Evolutionary conservation across 2,797 vertebrate genomes (phyloP).

Genomic region (Catamblyrhynchus diadema): DNA sequence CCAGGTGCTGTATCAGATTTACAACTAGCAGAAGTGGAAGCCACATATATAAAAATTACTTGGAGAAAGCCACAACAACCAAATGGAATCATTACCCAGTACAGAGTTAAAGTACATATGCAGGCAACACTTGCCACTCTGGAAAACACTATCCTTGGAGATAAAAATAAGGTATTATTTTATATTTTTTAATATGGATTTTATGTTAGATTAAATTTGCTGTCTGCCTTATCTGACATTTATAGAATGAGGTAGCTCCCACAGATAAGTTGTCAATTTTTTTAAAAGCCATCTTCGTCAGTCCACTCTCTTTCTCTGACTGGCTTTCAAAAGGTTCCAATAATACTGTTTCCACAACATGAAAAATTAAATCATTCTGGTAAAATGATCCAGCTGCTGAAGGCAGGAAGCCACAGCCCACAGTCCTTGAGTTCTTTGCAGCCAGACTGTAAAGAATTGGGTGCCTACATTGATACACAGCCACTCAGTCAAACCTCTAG

Average conservation of each 20-base stretch:
- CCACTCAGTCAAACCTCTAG: not conserved
- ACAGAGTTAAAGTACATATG: constrained; percentile 82
- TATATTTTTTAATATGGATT: not conserved
- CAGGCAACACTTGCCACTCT: constrained; percentile 70
- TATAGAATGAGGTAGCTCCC: not conserved
- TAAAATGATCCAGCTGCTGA: not conserved
- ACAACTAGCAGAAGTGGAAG: constrained; percentile 82
- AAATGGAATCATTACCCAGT: constrained; percentile 90
- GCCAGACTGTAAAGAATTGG: not conserved
- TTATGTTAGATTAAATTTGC: not conserved
- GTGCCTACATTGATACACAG: not conserved
- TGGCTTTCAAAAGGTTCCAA: not conserved
- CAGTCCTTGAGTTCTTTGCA: not conserved
- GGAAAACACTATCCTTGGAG: constrained; percentile 86
- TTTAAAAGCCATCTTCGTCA: not conserved
- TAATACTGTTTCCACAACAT: not conserved
- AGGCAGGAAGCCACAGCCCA: not conserved
- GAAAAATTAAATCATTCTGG: not conserved
- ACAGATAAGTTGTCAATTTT: not conserved
- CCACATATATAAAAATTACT: constrained; percentile 84
- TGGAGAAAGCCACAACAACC: constrained; percentile 89
- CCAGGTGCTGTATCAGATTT: constrained; percentile 88
- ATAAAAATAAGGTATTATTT: constrained; percentile 74
- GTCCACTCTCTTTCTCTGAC: not conserved
- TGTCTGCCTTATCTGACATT: not conserved